Evolutionary conservation across 37 sponge, comb jelly and placozoan species (phyloP), one percentile per base, ranked within the genome.

Genomic region (Amphimedon queenslandica): DNA sequence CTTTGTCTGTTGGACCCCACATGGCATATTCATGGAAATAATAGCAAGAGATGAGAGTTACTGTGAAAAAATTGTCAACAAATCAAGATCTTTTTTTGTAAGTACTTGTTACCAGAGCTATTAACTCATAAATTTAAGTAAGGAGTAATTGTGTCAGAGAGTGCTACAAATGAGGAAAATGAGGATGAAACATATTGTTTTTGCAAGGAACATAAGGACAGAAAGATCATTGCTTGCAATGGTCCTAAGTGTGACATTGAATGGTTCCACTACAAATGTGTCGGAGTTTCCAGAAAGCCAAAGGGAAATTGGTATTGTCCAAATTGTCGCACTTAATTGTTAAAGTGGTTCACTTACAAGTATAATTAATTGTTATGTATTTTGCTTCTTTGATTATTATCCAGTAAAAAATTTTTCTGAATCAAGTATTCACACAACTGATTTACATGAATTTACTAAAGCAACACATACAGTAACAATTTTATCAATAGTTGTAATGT

Each of bases 401-500:
- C n/a, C n/a, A n/a, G n/a, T 47, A 47, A 8, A 47, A 47, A 47
- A 47, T 47, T 18, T 18, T 47, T 47, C 8, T 13, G 13, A 8
- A 47, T 47, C 51, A 47, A 47, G 13, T 47, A 13, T n/a, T n/a
- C 13, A 13, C 55, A 73, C 27, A 31, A 73, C 10, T 36, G 21
- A 30, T 30, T 31, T 42, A 21, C 47, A 39, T 20, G 66, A 33
- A 66, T 77, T 77, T 33, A 55, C 47, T 47, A 77, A 37, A 37
- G 77, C 68, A 6, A 68, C 57, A 67, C 35, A 51, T 32, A 66
- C 67, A 37, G 65, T 29, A 13, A 77, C 25, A 42, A 77, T 67
- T 79, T 66, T 77, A 56, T 77, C 77, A 33, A 77, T 77, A 18
- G 51, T 47, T 18, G 13, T 18, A 32, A 68, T 77, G 35, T 64